These are phyloP conservation scores for Hylaea fasciaria DNA, from an alignment of 2,888 invertebrate genomes.

Conservation along the genomic window DNA sequence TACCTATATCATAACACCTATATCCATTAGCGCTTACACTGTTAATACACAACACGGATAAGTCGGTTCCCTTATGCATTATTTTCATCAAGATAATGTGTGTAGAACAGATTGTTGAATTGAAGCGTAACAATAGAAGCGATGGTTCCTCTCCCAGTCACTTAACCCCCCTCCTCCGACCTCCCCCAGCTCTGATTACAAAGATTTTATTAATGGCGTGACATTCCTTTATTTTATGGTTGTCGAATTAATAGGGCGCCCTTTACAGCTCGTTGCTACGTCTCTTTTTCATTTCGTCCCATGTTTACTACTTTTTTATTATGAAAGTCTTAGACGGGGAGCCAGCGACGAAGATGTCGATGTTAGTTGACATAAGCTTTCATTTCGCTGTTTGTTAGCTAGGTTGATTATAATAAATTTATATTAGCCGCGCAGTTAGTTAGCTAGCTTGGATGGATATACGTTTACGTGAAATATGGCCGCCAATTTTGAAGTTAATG, in stretches of 20 bases:
- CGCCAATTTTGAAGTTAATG: too few relatives aligned
- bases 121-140: neutral
- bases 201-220: slow-evolving; percentile 55
- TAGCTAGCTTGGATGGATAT: too few relatives aligned
- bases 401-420: too few relatives aligned
- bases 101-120: too few relatives aligned
- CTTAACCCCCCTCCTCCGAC: slow-evolving; percentile 3
- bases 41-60: too few relatives aligned
- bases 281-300: slow-evolving; percentile 58
- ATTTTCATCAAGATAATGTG: too few relatives aligned
- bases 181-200: slow-evolving; percentile 50
- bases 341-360: neutral
- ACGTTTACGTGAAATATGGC: too few relatives aligned
- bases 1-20: too few relatives aligned
- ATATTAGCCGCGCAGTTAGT: too few relatives aligned
- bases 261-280: slow-evolving; percentile 58
- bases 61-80: too few relatives aligned
- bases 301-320: slow-evolving; percentile 60
- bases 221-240: slow-evolving; percentile 58
- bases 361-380: neutral
- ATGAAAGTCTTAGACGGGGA: slow-evolving; percentile 16
- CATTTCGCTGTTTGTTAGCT: too few relatives aligned
- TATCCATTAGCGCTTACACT: too few relatives aligned
- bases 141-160: slow-evolving; percentile 1
- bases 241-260: slow-evolving; percentile 64